Base-by-base conservation (phyloP, 2,888 invertebrate species). In the Dicyrtomina minuta region DNA sequence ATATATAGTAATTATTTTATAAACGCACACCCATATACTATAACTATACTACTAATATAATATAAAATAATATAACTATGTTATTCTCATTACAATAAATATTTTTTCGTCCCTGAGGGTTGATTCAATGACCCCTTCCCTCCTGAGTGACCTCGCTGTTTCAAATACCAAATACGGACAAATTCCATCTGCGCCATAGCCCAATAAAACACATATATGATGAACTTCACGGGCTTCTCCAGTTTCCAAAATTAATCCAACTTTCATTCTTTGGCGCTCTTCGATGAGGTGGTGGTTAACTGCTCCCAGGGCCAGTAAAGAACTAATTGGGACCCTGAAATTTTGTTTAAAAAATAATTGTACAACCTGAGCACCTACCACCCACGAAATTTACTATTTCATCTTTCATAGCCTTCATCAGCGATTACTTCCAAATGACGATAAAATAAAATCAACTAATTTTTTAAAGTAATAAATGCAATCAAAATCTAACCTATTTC, bases 101-200 rank as follows among this genome's bases (percentile, higher is more conserved):
- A 97, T 90, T 67, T 88, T 87, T 6, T 90, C 88, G 81, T 97
- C 94, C 0, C 89, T 88, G 2, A 92, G 84, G 3, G 85, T 84
- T 0, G 87, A 85, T 78, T 92, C 92, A 39, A 99, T 83, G 10
- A 96, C 88, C 51, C 91, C 91, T 83, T 96, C 93, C 78, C 89
- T 88, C 33, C 96, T 87, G 12, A 99, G 85, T 43, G 91, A 88
- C 76, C 89, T 88, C 24, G 97, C 92, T 78, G 96, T 87, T 83
- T 99, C 98, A 82, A 96, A 92, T 2, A 96, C 96, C 72, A 98
- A 83, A 83, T 97, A 98, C 0, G 99, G 98, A 79, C 98, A 98
- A 78, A 99, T 92, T 0, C 93, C 98, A 84, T 99, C 98, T 1
- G 96, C 97, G 39, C 99, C 98, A 82, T 95, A 99, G 79, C 93